Evolutionary conservation across 2,888 invertebrate genomes (phyloP), one percentile per base, ranked within the genome.

Genomic region (Willowsia nigromaculata): DNA sequence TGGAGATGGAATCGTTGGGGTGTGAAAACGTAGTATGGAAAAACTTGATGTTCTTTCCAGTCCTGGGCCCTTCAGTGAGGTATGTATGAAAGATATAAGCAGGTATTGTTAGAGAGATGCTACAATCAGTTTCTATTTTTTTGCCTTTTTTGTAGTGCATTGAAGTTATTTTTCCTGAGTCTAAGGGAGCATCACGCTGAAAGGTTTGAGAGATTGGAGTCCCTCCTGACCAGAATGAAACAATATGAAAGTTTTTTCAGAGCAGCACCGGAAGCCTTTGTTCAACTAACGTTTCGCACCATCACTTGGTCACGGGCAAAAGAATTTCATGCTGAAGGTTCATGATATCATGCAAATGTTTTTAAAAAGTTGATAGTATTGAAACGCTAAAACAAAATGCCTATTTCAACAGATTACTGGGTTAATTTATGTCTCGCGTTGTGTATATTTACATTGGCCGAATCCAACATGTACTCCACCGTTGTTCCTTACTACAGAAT

Each of bases 231-330:
- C 1, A 22, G 84, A 62, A 91, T 91, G 91, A 91, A 91, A 50
- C 90, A 90, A 37, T 91, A 91, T 22, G 91, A 91, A 81, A 90
- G 88, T 33, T 91, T 84, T 40, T 91, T 91, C 33, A 47, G 91
- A 53, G 91, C 91, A 22, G 88, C 91, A 15, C 91, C 91, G 0
- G 91, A 91, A 84, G 90, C 90, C 3, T 90, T 91, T 84, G 62
- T 91, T 37, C 91, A 91, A 83, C 43, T 91, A n/a, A 85, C 91
- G 30, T 90, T 88, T 74, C 50, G 91, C 62, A 90, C 82, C 9
- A 84, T 90, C 0, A 83, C 88, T 0, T 91, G 89, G 88, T 86
- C 90, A 18, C 65, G 80, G n/a, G 50, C 43, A 6, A 85, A 50
- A 30, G 56, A 68, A 13, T 87, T 85, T 68, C 82, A 86, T 30